These are phyloP conservation scores for Mastomys coucha DNA, from an alignment of 2,113 vertebrate species.

Conservation along the genomic window DNA sequence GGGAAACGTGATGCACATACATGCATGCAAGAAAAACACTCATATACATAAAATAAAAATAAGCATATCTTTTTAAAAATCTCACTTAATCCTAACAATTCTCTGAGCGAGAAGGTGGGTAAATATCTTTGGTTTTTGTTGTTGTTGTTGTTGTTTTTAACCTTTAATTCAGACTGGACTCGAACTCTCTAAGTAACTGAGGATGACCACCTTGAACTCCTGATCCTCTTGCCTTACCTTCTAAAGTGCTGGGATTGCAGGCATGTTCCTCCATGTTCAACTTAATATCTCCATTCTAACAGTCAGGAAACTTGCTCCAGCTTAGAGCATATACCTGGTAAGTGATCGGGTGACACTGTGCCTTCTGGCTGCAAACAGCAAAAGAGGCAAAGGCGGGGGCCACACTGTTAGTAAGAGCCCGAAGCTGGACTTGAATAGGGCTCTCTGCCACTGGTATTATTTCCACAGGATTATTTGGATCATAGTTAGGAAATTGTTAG, in stretches of 20 bases:
- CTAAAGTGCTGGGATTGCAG: neutral
- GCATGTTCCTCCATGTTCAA: neutral
- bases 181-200: neutral
- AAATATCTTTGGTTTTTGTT: neutral
- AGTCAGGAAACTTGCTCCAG: neutral
- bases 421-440: neutral
- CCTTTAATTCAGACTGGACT: neutral
- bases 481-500: neutral
- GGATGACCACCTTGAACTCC: neutral
- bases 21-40: neutral
- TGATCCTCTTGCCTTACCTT: neutral
- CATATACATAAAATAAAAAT: neutral
- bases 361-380: neutral
- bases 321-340: fast-evolving
- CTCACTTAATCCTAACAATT: neutral
- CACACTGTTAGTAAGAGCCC: neutral
- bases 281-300: neutral
- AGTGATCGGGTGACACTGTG: neutral
- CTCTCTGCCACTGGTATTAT: neutral
- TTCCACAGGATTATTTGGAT: neutral
- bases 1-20: neutral
- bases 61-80: neutral
- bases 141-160: too few species aligned
- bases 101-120: neutral
- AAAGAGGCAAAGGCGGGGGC: neutral